These are phyloP conservation scores for Corythornis cristatus DNA, from an alignment of 2,113 vertebrate genomes.

Conservation along the genomic window DNA sequence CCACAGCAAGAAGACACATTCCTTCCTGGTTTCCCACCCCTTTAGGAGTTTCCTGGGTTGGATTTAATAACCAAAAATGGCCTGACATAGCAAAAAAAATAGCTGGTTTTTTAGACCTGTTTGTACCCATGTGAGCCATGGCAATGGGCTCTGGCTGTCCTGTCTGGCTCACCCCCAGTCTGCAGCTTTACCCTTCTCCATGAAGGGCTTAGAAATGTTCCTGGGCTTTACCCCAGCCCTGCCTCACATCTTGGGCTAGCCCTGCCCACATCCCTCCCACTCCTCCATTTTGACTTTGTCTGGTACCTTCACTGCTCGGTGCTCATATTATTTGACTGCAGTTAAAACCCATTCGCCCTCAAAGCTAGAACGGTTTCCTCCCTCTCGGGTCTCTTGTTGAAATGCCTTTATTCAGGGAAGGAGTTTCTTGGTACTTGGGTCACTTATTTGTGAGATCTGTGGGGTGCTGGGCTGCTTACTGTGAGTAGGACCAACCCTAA, in stretches of 20 bases:
- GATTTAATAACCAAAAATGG: neutral
- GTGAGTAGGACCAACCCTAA: too few relatives aligned
- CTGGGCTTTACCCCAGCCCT: neutral
- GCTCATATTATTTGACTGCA: neutral
- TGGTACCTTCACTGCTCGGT: neutral
- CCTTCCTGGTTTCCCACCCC: neutral
- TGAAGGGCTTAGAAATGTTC: neutral
- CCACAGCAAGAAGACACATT: accelerated
- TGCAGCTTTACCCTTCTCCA: neutral
- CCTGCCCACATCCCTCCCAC: neutral
- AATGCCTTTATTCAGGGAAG: neutral
- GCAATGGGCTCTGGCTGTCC: neutral
- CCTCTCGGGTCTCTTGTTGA: neutral
- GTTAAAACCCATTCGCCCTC: neutral
- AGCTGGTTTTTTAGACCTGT: neutral
- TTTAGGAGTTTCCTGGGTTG: neutral
- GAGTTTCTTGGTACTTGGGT: neutral
- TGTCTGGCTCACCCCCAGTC: neutral
- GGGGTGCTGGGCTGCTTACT: neutral
- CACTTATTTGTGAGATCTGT: neutral
- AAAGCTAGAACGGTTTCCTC: neutral
- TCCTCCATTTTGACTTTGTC: neutral
- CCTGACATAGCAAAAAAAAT: neutral
- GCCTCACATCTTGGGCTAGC: neutral
- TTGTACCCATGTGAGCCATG: accelerated